Evolutionary conservation across 2,888 invertebrate genomes (phyloP), one percentile per base, ranked within the genome.

Genomic region (Teinopalpus imperialis): DNA sequence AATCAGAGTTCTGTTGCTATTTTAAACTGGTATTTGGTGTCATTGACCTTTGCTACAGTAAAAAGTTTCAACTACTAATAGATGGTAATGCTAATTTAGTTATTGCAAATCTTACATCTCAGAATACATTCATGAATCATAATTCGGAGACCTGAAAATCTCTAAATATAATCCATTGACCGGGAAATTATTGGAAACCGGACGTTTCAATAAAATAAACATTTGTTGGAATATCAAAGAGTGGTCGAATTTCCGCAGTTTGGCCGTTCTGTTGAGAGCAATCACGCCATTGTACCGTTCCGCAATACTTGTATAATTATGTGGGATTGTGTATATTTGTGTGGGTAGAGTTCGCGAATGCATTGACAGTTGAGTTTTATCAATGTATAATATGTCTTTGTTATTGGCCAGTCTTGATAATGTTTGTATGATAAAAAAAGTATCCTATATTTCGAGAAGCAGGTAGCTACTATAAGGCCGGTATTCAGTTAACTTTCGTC

Each of bases 251-350:
- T 43, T 5, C 16, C 21, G 20, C 13, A 27, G 21, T 43, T 43
- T 7, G 26, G 8, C 18, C 27, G 24, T 31, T 29, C 30, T 26
- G 20, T 16, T 27, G 14, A 26, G 31, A 24, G 40, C 54, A 57
- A 61, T 56, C 65, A 64, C 59, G 62, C 46, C 56, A 59, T 61
- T 57, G 50, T 37, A 54, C 54, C n/a, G n/a, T n/a, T n/a, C n/a
- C n/a, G n/a, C n/a, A n/a, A n/a, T n/a, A n/a, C n/a, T n/a, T n/a
- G n/a, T n/a, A n/a, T n/a, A n/a, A 66, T 59, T 60, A 9, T 14
- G 9, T 14, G 30, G 1, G 6, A 8, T 21, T 12, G 20, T 16
- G 12, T 9, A 7, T 9, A 32, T 20, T 10, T 9, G 20, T 10
- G 32, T 10, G 9, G 10, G 9, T 9, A 7, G 32, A 8, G 1